Percentiles rank a stretch among this genome's conserved stretches.
Evolutionary conservation across 2,113 vertebrate species (phyloP).

Genomic region (Rhizomys pruinosus): DNA sequence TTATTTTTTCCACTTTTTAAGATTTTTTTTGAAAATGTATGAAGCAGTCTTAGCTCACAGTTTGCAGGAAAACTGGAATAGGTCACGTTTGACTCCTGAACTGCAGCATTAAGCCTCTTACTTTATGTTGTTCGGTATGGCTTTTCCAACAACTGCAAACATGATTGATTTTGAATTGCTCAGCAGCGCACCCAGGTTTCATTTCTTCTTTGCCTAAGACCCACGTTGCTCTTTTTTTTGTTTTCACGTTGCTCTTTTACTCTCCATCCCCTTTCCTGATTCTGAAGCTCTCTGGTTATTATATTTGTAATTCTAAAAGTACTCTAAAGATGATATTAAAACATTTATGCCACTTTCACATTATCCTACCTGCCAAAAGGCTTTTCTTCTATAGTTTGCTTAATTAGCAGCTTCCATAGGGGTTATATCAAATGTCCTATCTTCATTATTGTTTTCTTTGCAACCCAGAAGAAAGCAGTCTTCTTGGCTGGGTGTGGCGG

Average conservation of each 20-base stretch:
- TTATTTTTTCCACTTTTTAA: background rate
- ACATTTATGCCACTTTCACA: background rate
- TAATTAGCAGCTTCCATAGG: background rate
- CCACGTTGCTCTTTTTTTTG: background rate
- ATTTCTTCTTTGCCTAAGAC: background rate
- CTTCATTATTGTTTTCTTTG: background rate
- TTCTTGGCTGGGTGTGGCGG: too few relatives aligned
- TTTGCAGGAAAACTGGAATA: background rate
- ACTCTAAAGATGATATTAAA: background rate
- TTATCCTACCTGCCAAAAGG: background rate
- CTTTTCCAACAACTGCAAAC: background rate
- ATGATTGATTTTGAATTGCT: background rate
- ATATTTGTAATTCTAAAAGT: background rate
- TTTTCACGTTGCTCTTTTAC: too few relatives aligned
- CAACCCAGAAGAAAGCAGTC: background rate
- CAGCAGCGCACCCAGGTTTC: background rate
- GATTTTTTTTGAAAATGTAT: background rate
- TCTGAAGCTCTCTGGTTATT: background rate
- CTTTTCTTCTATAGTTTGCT: background rate
- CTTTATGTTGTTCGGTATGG: background rate
- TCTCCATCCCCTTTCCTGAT: background rate
- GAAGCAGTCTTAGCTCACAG: background rate
- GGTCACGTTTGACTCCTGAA: background rate
- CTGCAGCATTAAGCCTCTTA: background rate
- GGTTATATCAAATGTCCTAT: background rate